phyloP scores from a whole-genome alignment of 2,797 vertebrate species.

The Trichosurus vulpecula region DNA sequence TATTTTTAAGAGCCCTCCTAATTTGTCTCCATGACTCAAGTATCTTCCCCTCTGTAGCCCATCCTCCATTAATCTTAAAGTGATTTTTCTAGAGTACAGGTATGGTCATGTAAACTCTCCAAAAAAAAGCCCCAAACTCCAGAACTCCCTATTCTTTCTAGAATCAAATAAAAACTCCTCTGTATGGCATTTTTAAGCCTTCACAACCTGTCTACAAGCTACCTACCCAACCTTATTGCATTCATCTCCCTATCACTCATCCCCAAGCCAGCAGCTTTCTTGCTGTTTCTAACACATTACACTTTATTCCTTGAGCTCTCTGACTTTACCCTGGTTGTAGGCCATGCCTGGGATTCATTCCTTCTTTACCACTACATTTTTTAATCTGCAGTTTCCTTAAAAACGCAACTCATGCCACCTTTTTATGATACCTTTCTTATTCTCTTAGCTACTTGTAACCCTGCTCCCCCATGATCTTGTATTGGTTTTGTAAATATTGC shows the following conservation, averaged over 20 bases:
- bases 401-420: background rate
- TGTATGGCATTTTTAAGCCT: background rate
- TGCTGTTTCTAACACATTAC: background rate
- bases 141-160: background rate
- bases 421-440: background rate
- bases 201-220: background rate
- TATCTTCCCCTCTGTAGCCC: background rate
- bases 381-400: background rate
- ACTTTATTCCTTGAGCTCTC: background rate
- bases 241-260: background rate
- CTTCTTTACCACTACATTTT: background rate
- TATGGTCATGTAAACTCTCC: background rate
- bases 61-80: background rate
- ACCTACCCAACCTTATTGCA: background rate
- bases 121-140: background rate
- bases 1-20: background rate
- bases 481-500: background rate
- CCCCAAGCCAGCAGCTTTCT: background rate
- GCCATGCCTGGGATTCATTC: background rate
- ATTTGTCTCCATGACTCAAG: background rate
- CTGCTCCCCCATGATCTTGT: background rate
- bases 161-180: background rate
- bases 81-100: background rate
- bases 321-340: background rate
- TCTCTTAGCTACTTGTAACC: background rate